Base-by-base conservation (phyloP, 2,888 invertebrate genomes). In the Abrostola tripartita region DNA sequence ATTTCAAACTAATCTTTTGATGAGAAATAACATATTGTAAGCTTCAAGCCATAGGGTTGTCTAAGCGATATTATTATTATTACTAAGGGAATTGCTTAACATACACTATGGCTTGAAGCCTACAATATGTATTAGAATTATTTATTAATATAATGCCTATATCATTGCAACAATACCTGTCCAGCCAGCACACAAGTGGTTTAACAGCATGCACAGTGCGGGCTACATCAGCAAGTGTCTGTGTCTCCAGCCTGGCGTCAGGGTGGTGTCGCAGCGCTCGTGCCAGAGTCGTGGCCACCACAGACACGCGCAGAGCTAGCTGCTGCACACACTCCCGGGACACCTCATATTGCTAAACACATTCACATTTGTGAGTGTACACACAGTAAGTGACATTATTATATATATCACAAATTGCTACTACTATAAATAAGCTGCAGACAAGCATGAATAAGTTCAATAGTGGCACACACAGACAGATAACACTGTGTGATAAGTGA, bases 261-360 rank as follows among this genome's bases (percentile, higher is more conserved):
- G 94, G 90, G 52, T 98, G 97, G 96, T 74, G 97, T 95, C n/a
- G 98, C 96, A 82, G 84, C 65, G 96, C 96, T 74, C 97, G 97
- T 0, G 98, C 97, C 84, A 99, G 93, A 44, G 85, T 78, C 11
- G 85, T 85, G 7, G 98, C 97, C 67, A 97, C 96, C 81, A 97
- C 98, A 0, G 98, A 97, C 71, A 99, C 95, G 78, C 97, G 96
- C 83, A 98, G 92, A 0, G 99, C 98, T 84, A 99, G 94, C 78
- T 97, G 96, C 93, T 99, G 99, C 70, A 99, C 95, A 89, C 98
- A 99, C 93, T 99, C 99, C 78, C 97, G 96, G 72, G 98, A 97
- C 84, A 98, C 92, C 87, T 98, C 98, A 94, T 98, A 98, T 88
- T 99, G 98, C 98, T 98, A 92, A 51, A 72, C 60, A 81, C 53